Evolutionary conservation across 2,113 vertebrate species (phyloP).

Genomic region (Peucedramus taeniatus): DNA sequence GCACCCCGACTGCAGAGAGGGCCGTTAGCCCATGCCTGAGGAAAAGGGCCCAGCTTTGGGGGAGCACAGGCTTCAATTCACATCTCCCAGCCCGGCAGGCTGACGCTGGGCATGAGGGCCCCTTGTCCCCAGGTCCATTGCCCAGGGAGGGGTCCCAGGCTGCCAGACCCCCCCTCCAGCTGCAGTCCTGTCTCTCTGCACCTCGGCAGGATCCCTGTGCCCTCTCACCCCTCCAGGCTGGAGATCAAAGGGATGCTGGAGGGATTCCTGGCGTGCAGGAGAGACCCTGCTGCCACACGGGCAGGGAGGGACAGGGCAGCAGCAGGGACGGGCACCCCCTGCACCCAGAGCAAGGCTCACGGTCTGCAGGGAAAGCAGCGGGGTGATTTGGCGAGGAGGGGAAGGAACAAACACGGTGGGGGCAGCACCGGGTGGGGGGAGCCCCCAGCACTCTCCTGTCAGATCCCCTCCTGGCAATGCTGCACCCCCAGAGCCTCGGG

Average conservation of each 20-base stretch:
- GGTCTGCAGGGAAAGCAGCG: neutral
- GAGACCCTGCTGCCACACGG: neutral
- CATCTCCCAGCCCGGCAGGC: neutral
- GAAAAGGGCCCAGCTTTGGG: neutral
- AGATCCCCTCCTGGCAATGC: neutral
- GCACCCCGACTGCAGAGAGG: neutral
- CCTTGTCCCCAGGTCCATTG: neutral
- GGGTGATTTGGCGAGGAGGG: neutral
- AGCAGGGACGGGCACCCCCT: neutral
- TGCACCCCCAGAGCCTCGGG: neutral
- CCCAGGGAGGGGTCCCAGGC: neutral
- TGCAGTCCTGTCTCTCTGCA: neutral
- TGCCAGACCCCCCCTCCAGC: neutral
- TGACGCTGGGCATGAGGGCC: neutral
- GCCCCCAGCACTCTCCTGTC: neutral
- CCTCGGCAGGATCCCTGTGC: neutral
- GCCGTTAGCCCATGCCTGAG: neutral
- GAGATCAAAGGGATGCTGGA: neutral
- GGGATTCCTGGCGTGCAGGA: neutral
- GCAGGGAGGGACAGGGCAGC: neutral
- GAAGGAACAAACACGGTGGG: neutral
- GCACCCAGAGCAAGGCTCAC: neutral
- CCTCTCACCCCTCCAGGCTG: neutral
- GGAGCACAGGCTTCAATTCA: accelerated
- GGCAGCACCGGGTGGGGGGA: neutral